Percentiles rank a stretch among this genome's conserved stretches.
Evolutionary conservation across 2,797 vertebrate species (phyloP).

Genomic region (Erpetoichthys calabaricus): DNA sequence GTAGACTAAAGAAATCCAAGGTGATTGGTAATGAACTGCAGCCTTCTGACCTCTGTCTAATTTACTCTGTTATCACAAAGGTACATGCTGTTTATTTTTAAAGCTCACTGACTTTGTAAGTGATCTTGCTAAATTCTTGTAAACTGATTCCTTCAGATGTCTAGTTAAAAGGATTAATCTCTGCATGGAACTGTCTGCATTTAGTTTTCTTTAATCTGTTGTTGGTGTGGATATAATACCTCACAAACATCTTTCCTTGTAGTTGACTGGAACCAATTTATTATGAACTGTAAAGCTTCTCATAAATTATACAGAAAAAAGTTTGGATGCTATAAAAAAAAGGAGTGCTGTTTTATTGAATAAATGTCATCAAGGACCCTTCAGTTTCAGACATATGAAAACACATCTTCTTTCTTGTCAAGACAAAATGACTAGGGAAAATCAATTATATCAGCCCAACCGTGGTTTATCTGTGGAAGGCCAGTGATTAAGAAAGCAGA

Average conservation of each 20-base stretch:
- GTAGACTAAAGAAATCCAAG: too few relatives aligned
- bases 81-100: too few relatives aligned
- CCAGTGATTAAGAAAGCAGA: slow-evolving; percentile 23
- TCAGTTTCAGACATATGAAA: slow-evolving; percentile 39
- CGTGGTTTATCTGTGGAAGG: slow-evolving; percentile 24
- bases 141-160: slow-evolving; percentile 18
- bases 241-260: slow-evolving; percentile 39
- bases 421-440: neutral
- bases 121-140: too few relatives aligned
- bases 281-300: slow-evolving; percentile 44
- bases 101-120: too few relatives aligned
- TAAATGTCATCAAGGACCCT: slow-evolving; percentile 12
- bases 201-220: slow-evolving; percentile 30
- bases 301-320: slow-evolving; percentile 49
- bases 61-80: too few relatives aligned
- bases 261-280: slow-evolving; percentile 46
- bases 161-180: slow-evolving; percentile 53
- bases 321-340: slow-evolving; percentile 16
- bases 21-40: too few relatives aligned
- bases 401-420: slow-evolving; percentile 16
- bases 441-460: slow-evolving; percentile 27
- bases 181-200: slow-evolving; percentile 44
- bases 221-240: slow-evolving; percentile 41
- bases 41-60: too few relatives aligned
- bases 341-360: slow-evolving; percentile 11